phyloP scores from a whole-genome alignment of 2,797 vertebrate species.

The Megaceryle alcyon region DNA sequence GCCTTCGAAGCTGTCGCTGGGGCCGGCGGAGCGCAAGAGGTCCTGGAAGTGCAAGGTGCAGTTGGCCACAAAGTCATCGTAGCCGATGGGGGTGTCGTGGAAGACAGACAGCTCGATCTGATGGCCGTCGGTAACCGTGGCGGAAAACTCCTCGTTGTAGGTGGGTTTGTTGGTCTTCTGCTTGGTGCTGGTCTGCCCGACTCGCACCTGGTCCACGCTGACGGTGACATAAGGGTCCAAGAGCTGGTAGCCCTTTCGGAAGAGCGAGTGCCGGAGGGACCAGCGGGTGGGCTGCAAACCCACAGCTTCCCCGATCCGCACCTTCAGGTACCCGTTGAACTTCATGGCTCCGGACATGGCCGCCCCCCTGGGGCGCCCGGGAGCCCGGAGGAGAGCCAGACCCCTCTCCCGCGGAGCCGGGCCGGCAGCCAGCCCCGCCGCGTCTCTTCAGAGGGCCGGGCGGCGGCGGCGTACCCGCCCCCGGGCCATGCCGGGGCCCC shows the following conservation, averaged over 20 bases:
- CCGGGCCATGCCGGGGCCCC: not conserved
- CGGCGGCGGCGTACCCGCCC: not conserved
- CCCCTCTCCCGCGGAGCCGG: not conserved
- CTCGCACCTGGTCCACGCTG: constrained; percentile 92
- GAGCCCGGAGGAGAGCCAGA: not conserved
- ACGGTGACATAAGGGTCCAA: constrained; percentile 95
- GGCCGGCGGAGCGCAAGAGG: constrained; percentile 84
- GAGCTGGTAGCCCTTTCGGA: constrained; percentile 85
- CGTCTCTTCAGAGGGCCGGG: constrained; percentile 11
- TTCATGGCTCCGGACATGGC: constrained; percentile 85
- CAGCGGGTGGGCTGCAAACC: constrained; percentile 91
- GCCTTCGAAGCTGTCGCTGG: constrained; percentile 88
- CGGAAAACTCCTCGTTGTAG: constrained; percentile 94
- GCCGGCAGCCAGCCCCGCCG: not conserved
- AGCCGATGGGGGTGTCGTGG: constrained; percentile 94
- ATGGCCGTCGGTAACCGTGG: constrained; percentile 85
- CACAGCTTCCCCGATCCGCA: constrained; percentile 94
- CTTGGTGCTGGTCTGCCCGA: constrained; percentile 93
- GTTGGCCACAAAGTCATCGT: constrained; percentile 98
- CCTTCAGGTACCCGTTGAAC: constrained; percentile 92
- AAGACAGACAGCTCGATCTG: constrained; percentile 94
- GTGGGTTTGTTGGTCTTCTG: constrained; percentile 95
- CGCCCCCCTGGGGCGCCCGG: not conserved
- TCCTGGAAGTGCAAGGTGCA: constrained; percentile 91
- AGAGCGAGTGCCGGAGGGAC: constrained; percentile 90